Evolutionary conservation across 2,797 vertebrate genomes (phyloP), one percentile per base, ranked within the genome.

Genomic region (Mormyrops attenuatus): DNA sequence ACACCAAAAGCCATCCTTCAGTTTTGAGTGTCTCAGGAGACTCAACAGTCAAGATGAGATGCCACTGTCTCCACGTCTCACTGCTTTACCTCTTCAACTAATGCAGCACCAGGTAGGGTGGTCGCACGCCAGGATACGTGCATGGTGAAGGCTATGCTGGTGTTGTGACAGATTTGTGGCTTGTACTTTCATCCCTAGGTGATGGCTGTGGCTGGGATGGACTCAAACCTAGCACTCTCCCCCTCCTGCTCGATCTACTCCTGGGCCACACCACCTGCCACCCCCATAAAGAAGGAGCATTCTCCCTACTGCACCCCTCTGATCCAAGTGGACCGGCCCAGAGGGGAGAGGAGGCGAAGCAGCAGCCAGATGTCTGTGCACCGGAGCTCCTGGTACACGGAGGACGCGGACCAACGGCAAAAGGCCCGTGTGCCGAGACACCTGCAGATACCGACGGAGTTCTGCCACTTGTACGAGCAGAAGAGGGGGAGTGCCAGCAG

Each of bases 11-110:
- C 96, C 98, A n/a, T 99, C 99, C 91, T 99, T 99, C 95, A 99
- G 99, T 95, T 99, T 99, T 0, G 98, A 99, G 97, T 99, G 98
- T 97, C 97, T 99, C 94, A 98, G 98, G 89, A 96, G 98, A 92
- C 98, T 99, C 91, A 95, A 96, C 93, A 99, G 99, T 95, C 98
- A 98, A 90, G 98, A 99, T 5, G 97, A 99, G 89, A 95, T 97
- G 92, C 97, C 97, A 0, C 91, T 93, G 0, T 96, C 96, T 1
- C 95, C 96, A 0, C 90, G 92, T 11, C 95, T 96, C 90, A 98
- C 99, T 0, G 98, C 98, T 93, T 96, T 99, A 90, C 98, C 99
- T 0, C 95, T 99, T 91, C 98, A 99, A 94, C 96, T 99, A 92
- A 98, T 99, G 97, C 99, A 99, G 93, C 98, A 99, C 92, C 99